phyloP scores from a whole-genome alignment of 92 coral and sea anemone genomes.

The Porites lobata region DNA sequence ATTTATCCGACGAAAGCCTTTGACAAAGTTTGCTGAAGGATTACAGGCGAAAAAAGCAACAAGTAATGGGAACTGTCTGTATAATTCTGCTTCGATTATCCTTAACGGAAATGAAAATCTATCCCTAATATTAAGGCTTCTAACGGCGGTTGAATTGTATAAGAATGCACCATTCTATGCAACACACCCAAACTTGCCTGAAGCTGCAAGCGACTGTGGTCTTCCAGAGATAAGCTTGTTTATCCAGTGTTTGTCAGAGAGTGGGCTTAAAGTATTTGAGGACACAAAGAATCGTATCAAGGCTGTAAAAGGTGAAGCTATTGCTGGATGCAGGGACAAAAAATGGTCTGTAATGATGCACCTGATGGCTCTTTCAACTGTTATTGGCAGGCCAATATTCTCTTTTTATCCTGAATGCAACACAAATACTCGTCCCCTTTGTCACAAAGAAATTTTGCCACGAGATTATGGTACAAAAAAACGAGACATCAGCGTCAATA shows the following conservation, averaged over 20 bases:
- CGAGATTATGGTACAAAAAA: constrained; percentile 10
- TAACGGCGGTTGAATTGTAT: constrained; percentile 25
- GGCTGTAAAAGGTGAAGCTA: constrained; percentile 42
- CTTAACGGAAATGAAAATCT: not conserved
- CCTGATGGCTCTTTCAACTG: constrained; percentile 45
- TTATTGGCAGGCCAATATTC: constrained; percentile 22
- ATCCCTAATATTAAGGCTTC: not conserved
- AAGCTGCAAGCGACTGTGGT: constrained; percentile 17
- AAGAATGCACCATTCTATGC: constrained; percentile 35
- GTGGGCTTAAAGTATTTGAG: constrained; percentile 18
- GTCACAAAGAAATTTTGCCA: not conserved
- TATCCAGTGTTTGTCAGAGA: constrained; percentile 28
- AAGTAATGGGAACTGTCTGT: constrained; percentile 11
- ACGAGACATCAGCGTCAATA: constrained; percentile 10
- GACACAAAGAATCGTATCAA: constrained; percentile 3
- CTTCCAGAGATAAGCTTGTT: constrained; percentile 34
- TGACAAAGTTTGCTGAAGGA: not conserved
- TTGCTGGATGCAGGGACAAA: constrained; percentile 27
- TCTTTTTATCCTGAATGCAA: constrained; percentile 40
- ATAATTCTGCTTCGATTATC: not conserved
- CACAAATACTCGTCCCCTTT: constrained; percentile 15
- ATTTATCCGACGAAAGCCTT: not conserved
- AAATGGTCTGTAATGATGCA: constrained; percentile 36
- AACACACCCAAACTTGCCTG: constrained; percentile 28
- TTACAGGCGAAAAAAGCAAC: constrained; percentile 28